Evolutionary conservation across 2,888 invertebrate genomes (phyloP).

Genomic region (Spilarctia lutea): DNA sequence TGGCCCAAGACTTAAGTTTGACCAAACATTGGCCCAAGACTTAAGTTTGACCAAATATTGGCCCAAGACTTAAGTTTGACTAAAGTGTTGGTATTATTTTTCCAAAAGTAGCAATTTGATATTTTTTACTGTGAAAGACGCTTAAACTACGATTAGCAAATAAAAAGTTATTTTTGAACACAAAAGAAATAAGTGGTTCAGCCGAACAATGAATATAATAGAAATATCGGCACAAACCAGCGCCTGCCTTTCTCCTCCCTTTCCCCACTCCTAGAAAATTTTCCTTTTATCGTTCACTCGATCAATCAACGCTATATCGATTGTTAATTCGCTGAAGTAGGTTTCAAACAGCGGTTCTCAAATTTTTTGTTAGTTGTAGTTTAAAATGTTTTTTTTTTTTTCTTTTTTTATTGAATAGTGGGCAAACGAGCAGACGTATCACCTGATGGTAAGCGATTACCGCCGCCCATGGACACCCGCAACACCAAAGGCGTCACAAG

Average conservation of each 20-base stretch:
- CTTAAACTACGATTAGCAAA: not conserved
- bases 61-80: too few species aligned
- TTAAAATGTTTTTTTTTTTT: too few species aligned
- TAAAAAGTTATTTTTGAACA: not conserved
- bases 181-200: conserved; percentile 7
- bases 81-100: too few species aligned
- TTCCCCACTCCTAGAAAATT: conserved; percentile 18
- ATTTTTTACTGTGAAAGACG: not conserved
- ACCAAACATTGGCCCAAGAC: too few species aligned
- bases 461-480: too few species aligned
- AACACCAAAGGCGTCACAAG: too few species aligned
- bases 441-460: too few species aligned
- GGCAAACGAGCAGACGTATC: too few species aligned
- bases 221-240: conserved; percentile 1
- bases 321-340: conserved; percentile 35
- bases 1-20: too few species aligned
- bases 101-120: not conserved
- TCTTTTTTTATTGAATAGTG: too few species aligned
- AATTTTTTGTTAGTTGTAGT: conserved; percentile 28
- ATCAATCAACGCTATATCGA: conserved; percentile 48
- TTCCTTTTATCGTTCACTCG: conserved; percentile 33
- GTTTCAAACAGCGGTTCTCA: conserved; percentile 39
- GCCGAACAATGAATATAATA: conserved; percentile 3
- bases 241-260: not conserved
- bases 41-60: too few species aligned